Base-by-base conservation (phyloP, 2,888 invertebrate genomes). In the Cheilosia scutellata region DNA sequence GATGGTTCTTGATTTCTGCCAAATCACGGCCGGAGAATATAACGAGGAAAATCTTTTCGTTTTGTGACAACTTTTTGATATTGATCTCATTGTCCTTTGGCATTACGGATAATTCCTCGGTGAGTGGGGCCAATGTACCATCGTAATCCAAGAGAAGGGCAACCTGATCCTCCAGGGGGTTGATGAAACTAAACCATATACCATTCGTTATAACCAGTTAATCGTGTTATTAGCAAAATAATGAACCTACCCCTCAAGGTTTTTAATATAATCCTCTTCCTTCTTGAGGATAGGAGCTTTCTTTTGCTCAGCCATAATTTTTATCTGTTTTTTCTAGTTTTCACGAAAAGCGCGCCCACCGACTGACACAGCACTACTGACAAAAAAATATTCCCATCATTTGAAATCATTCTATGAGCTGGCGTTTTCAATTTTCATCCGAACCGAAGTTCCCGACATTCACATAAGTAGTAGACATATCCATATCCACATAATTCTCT, bases 11-110 rank as follows among this genome's bases (percentile, higher is more conserved):
- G 25, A 96, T 95, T 89, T 96, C 95, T 88, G 94, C 94, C n/a
- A 96, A 94, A 89, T 95, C 95, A 88, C 96, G 93, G 16, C 96
- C 96, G 13, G 96, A 96, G 87, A 96, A 95, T 58, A 96, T 94
- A 27, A 95, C 94, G 88, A 96, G 95, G 90, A 95, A 96, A 60
- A 95, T 94, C 89, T 96, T 95, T 0, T 95, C 94, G 91, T 95
- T 94, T 89, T 95, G 95, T n/a, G 95, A 94, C 83, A 96, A 92
- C 89, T 95, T 94, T 89, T 95, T 95, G 60, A 94, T 92, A 37
- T 96, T 95, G 87, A 96, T 93, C 74, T 95, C 94, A n/a, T 96
- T 96, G 80, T 96, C 93, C 91, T 96, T 95, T 53, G 96, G 96
- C 92, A 92, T 92, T n/a, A 91, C 89, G n/a, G 92, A 92, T 55